A percentile compares a stretch with the other conserved stretches of the same genome.
phyloP scores from a whole-genome alignment of 2,888 invertebrate species.

The Leptinotarsa tumamoca region DNA sequence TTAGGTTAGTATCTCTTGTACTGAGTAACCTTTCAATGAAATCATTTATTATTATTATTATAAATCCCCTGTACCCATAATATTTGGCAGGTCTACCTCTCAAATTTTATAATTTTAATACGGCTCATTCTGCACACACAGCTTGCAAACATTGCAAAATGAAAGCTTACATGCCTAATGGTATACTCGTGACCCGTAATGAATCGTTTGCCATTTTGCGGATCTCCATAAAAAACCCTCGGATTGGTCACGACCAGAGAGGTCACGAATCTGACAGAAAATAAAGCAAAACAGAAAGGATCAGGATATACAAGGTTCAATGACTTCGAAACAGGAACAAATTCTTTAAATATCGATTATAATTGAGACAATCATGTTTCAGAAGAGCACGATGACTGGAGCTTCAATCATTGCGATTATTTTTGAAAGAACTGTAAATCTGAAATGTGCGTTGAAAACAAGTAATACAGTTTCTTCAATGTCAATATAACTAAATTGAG shows the following conservation, averaged over 20 bases:
- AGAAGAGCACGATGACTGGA: neutral
- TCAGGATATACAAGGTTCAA: neutral
- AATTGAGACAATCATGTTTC: neutral
- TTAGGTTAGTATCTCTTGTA: too few relatives aligned
- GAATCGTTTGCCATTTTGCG: constrained; percentile 23
- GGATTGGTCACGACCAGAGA: constrained; percentile 20
- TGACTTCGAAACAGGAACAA: neutral
- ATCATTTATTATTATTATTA: too few relatives aligned
- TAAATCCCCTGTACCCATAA: too few relatives aligned
- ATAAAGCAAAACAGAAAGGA: constrained; percentile 12
- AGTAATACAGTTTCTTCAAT: too few relatives aligned
- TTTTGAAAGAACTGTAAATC: too few relatives aligned
- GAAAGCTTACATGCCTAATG: neutral
- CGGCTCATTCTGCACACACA: constrained; percentile 2
- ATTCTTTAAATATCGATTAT: neutral
- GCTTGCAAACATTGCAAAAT: neutral
- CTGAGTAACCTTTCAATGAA: too few relatives aligned
- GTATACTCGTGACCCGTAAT: constrained; percentile 26
- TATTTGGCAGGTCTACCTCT: neutral
- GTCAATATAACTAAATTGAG: too few relatives aligned
- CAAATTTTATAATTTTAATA: neutral
- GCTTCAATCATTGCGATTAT: neutral
- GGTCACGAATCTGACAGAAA: constrained; percentile 12
- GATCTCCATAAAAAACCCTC: constrained; percentile 16
- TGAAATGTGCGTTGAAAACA: too few relatives aligned